Evolutionary conservation across 1,140 invertebrate species (phyloP).

Genomic region (Bombyx mori): DNA sequence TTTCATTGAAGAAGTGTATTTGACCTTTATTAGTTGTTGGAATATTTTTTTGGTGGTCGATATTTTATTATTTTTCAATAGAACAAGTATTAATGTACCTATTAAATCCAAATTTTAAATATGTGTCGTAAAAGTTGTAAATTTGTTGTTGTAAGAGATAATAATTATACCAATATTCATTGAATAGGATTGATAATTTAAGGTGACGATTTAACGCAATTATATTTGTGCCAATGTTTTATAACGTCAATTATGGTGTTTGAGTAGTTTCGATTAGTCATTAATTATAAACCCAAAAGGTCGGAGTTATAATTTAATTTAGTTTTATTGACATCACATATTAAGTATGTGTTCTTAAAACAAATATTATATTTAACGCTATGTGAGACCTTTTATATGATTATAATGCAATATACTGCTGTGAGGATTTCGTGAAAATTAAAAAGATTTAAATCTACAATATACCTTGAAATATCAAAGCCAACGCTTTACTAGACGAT

Average conservation of each 20-base stretch:
- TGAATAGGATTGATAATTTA: conserved; percentile 1
- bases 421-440: no score
- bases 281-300: no score
- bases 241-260: conserved; percentile 12
- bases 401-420: no score
- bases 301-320: no score
- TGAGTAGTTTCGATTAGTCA: background rate
- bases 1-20: background rate
- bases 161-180: background rate
- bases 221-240: conserved; percentile 9
- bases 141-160: no score
- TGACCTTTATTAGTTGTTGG: background rate
- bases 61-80: background rate
- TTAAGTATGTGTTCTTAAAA: no score
- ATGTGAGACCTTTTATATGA: no score
- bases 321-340: no score
- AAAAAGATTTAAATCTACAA: no score
- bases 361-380: no score
- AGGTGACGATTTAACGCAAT: background rate
- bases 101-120: background rate
- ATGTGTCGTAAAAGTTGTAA: background rate
- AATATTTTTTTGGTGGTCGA: background rate
- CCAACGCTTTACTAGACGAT: no score
- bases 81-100: background rate
- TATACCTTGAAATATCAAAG: no score